phyloP scores from a whole-genome alignment of 2,113 vertebrate genomes.

The Actenoides hombroni region DNA sequence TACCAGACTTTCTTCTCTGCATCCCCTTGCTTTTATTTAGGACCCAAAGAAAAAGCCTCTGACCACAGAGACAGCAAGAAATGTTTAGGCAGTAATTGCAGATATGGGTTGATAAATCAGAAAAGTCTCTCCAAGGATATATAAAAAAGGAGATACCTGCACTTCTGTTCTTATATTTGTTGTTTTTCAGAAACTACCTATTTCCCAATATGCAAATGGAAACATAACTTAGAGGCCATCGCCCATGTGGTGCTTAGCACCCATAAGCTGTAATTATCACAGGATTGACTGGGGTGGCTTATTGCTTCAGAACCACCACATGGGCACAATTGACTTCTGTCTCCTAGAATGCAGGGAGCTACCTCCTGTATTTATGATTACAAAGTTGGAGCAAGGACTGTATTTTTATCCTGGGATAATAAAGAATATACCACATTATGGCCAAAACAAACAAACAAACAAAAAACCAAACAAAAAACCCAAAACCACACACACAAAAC shows the following conservation, averaged over 20 bases:
- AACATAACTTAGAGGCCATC: not conserved
- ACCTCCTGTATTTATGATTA: not conserved
- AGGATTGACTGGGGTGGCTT: not conserved
- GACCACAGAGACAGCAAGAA: not conserved
- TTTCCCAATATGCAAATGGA: not conserved
- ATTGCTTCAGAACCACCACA: not conserved
- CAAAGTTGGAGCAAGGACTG: not conserved
- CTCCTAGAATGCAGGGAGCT: not conserved
- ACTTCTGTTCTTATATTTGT: not conserved
- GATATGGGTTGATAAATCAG: not conserved
- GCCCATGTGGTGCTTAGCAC: not conserved
- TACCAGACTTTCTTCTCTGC: not conserved
- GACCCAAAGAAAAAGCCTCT: not conserved
- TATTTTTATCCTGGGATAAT: not conserved
- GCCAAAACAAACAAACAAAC: not conserved
- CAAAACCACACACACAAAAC: too few species aligned
- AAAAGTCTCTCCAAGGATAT: not conserved
- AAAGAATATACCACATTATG: not conserved
- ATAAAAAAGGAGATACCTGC: not conserved
- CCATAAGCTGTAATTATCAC: not conserved
- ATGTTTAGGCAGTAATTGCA: not conserved
- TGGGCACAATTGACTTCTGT: not conserved
- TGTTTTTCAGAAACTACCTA: not conserved
- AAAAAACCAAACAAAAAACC: not conserved
- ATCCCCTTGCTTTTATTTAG: not conserved